Evolutionary conservation across 2,797 vertebrate species (phyloP), one percentile per base, ranked within the genome.

Genomic region (Anableps anableps): DNA sequence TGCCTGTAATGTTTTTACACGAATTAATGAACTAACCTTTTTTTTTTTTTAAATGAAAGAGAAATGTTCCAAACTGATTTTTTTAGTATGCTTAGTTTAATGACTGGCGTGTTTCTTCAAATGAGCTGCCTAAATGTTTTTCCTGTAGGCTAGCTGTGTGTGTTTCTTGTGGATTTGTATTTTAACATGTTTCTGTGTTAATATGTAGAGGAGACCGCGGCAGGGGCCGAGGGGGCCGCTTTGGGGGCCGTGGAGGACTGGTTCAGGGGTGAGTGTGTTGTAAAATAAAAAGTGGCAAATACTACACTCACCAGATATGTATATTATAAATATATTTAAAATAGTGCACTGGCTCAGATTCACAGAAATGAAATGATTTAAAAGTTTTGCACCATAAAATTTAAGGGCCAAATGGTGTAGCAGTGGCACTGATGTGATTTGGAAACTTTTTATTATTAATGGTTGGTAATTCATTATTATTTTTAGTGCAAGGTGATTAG

Each of bases 201-300:
- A 21, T 85, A 21, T 83, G 0, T 92, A 99, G 98, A 97, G 98
- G 98, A 74, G 98, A 99, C 88, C 95, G 98, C 92, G 98, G 98
- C 88, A 95, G 98, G 80, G 98, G 98, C 84, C 97, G 97, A 34
- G 98, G 98, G 51, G 97, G 97, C 93, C 97, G 98, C 78, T 99
- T 98, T 83, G 98, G 97, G 5, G 96, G 97, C 91, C 96, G 98
- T 55, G 96, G 97, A 81, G 98, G 97, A 51, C 93, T 98, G 17
- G 96, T 97, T 75, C 96, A 97, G 88, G 97, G 97, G 97, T 98
- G 83, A 96, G 96, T 95, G 11, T 31, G 17, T 34, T 34, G 60
- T 62, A 17, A 62, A 62, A 62, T 29, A 60, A 34, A 16, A 62
- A 34, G 34, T 19, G 62, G 51, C 51, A 53, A 19, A 19, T 17